Evolutionary conservation across 2,113 vertebrate species (phyloP), one percentile per base, ranked within the genome.

Genomic region (Dolichallabes microphthalmus): DNA sequence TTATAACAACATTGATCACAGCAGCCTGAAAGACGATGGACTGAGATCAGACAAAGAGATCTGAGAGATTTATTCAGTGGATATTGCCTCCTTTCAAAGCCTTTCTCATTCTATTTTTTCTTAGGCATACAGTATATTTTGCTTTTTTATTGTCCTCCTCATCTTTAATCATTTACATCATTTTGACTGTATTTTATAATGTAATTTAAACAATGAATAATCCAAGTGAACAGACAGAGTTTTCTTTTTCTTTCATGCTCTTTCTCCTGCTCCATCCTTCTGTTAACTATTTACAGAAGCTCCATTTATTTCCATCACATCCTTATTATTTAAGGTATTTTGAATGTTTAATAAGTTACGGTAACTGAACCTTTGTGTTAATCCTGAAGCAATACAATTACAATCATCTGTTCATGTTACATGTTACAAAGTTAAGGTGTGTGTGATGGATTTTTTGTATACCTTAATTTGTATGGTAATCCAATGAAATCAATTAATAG

Each of bases 1-100:
- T 63, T 74, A 45, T 15, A 81, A 57, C 22, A 74, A 45, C 30
- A 73, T 55, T 55, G 57, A 58, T 25, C 69, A 82, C 7, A 61
- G 64, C 86, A 7, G 89, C 60, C 82, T 87, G 60, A 83, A 87
- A 82, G 89, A 85, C 35, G 69, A 82, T 74, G 87, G 89, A 82
- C 74, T 71, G 60, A 90, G 61, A 82, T 90, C 90, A 63, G 88
- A 92, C 85, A 90, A 71, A 92, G 87, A 80, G 83, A 57, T 85
- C 75, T 86, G 85, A 92, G 52, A 80, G 74, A 79, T 39, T 66
- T 57, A 53, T 78, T 53, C 19, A 45, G 2, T 25, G 76, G 55
- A 79, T 79, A 55, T n/a, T 68, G 2, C 10, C 45, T 88, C 82
- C 80, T 88, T 74, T 71, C 55, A 60, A 83, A 55, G 80, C 45